Conservation (phyloP, 2,113 vertebrate species). For the Dasypus novemcinctus region DNA sequence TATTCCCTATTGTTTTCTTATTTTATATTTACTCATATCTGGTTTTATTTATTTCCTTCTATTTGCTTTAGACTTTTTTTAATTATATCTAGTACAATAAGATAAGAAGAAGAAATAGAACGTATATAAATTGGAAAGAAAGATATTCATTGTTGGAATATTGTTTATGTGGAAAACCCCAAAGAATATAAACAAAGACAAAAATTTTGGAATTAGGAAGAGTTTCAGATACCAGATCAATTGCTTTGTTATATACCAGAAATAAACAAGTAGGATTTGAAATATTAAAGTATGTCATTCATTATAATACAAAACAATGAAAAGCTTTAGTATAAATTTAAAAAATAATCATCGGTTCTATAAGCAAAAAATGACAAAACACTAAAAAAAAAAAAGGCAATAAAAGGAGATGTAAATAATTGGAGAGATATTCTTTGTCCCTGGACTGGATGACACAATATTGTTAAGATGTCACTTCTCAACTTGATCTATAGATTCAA, state of each 20-base stretch:
- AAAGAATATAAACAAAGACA: background rate
- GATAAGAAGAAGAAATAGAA: background rate
- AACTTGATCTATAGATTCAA: background rate
- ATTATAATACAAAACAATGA: background rate
- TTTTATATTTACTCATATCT: no score
- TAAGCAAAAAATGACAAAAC: background rate
- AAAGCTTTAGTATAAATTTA: background rate
- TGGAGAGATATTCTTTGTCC: background rate
- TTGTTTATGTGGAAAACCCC: background rate
- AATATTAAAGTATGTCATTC: background rate
- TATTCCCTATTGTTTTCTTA: no score
- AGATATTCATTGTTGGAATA: background rate
- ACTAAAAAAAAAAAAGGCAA: background rate
- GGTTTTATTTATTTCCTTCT: no score
- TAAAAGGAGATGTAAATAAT: background rate
- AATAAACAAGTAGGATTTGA: background rate
- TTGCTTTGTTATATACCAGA: background rate
- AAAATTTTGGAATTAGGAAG: background rate
- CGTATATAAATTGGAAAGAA: background rate
- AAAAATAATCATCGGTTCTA: background rate
- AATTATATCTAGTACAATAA: background rate
- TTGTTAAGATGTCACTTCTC: background rate
- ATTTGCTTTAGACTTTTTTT: no score
- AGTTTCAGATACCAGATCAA: background rate
- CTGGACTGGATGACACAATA: background rate